These are phyloP conservation scores for Ommatoiulus sabulosus DNA, from an alignment of 2,888 invertebrate genomes.

Conservation along the genomic window DNA sequence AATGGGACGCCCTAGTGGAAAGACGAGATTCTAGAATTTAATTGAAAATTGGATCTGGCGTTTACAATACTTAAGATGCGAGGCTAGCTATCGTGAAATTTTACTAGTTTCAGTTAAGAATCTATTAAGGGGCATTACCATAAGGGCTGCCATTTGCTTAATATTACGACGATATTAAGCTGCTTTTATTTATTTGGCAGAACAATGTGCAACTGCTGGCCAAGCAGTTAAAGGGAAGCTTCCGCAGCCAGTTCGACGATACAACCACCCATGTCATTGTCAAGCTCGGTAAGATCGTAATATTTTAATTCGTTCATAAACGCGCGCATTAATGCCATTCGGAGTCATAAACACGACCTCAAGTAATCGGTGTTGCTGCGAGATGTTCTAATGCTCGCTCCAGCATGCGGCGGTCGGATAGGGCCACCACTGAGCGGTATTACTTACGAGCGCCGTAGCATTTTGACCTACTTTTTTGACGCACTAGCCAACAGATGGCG, in stretches of 20 bases:
- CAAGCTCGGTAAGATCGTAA: constrained; percentile 43
- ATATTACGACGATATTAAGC: not conserved
- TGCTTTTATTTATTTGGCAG: constrained; percentile 26
- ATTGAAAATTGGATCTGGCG: not conserved
- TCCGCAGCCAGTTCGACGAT: constrained; percentile 17
- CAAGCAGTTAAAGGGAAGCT: constrained; percentile 24
- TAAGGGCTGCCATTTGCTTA: not conserved
- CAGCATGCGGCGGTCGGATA: too few species aligned
- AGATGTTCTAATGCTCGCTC: too few species aligned
- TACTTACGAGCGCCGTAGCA: too few species aligned
- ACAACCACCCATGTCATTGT: constrained; percentile 29
- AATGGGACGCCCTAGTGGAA: not conserved
- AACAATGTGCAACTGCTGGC: constrained; percentile 17
- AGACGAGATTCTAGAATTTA: not conserved
- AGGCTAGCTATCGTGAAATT: not conserved
- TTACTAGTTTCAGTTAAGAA: not conserved
- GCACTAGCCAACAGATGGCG: too few species aligned
- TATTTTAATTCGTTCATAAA: constrained; percentile 30
- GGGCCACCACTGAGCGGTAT: too few species aligned
- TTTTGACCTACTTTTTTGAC: too few species aligned
- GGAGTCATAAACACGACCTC: not conserved
- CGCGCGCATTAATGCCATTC: not conserved
- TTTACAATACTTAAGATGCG: not conserved
- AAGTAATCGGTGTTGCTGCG: too few species aligned
- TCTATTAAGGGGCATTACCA: constrained; percentile 2